These are phyloP conservation scores for Copidosoma aretas DNA, from an alignment of 2,888 invertebrate species.

Conservation along the genomic window DNA sequence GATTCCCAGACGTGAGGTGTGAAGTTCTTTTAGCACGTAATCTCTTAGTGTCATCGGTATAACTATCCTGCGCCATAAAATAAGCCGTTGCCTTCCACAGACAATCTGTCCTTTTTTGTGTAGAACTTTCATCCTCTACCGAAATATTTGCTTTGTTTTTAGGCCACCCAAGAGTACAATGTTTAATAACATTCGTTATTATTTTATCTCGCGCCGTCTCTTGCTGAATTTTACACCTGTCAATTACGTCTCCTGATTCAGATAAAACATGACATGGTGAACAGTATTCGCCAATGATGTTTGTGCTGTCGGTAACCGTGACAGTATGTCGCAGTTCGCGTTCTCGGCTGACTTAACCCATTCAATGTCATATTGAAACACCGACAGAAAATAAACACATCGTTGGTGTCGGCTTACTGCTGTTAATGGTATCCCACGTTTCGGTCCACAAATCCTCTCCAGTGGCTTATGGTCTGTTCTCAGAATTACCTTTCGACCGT, in stretches of 20 bases:
- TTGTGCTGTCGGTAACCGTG: conserved; percentile 6
- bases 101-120: too few species aligned
- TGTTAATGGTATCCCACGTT: too few species aligned
- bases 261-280: conserved; percentile 24
- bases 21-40: neutral
- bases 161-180: neutral
- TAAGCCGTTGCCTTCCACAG: conserved; percentile 11
- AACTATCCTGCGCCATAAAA: conserved; percentile 31
- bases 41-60: conserved; percentile 16
- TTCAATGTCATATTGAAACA: conserved; percentile 28
- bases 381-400: conserved; percentile 12
- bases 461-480: conserved; percentile 56
- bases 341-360: conserved; percentile 22
- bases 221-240: conserved; percentile 19
- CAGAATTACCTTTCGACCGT: conserved; percentile 43
- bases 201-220: conserved; percentile 20
- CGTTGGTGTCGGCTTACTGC: too few species aligned
- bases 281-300: conserved; percentile 7
- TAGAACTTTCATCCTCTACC: too few species aligned
- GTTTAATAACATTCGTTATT: conserved; percentile 12
- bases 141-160: neutral
- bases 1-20: conserved; percentile 27
- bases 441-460: conserved; percentile 45
- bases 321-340: conserved; percentile 29
- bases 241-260: conserved; percentile 9